Evolutionary conservation across 2,797 vertebrate species (phyloP).

Genomic region (Arrhamphus sclerolepis): DNA sequence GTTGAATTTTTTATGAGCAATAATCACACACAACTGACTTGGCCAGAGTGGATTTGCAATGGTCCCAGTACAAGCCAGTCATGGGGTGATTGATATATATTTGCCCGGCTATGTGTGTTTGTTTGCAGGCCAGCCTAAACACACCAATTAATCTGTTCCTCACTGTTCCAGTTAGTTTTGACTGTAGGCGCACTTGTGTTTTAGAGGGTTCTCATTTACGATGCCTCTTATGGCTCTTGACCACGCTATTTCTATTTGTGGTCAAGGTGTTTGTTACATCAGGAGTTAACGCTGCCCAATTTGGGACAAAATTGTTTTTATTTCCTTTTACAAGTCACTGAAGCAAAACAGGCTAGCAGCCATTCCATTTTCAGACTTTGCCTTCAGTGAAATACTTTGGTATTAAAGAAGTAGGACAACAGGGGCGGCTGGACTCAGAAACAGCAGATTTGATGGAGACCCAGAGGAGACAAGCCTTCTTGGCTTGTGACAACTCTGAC

Average conservation of each 20-base stretch:
- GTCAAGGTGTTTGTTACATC: background rate
- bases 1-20: background rate
- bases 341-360: too few species aligned
- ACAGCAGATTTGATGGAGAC: slow-evolving; percentile 10
- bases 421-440: background rate
- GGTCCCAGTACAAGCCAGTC: background rate
- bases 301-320: background rate
- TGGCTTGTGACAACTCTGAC: slow-evolving; percentile 4
- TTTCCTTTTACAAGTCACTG: too few species aligned
- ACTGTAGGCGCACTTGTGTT: too few species aligned
- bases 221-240: too few species aligned
- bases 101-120: background rate
- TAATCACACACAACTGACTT: background rate
- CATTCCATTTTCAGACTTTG: background rate
- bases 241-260: background rate
- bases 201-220: too few species aligned
- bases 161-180: background rate
- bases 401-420: too few species aligned
- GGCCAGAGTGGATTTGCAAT: background rate
- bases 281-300: background rate
- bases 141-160: background rate
- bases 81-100: background rate
- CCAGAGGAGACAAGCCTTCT: slow-evolving; percentile 16
- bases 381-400: too few species aligned
- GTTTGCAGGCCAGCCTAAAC: background rate